A percentile compares a stretch with the other conserved stretches of the same genome.
Conservation (phyloP, 1,140 invertebrate genomes). For the Apolygus lucorum region DNA sequence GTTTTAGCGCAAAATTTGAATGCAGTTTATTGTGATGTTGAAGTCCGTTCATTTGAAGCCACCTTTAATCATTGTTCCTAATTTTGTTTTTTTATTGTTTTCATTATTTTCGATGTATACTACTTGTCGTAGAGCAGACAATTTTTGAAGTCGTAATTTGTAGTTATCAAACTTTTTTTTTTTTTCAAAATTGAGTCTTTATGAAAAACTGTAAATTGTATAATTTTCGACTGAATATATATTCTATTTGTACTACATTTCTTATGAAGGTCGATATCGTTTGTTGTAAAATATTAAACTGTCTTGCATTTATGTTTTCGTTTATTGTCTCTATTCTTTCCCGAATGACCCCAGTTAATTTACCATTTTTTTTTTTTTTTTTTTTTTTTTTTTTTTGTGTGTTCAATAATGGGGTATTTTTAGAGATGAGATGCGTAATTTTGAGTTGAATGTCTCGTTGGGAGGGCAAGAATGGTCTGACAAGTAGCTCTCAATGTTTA, state of each 20-base stretch:
- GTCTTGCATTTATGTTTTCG: slow-evolving; percentile 14
- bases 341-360: too few relatives aligned
- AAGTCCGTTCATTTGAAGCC: background rate
- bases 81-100: background rate
- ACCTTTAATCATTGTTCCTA: slow-evolving; percentile 2
- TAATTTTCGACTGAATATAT: slow-evolving; percentile 14
- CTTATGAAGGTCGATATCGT: background rate
- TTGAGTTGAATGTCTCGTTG: too few relatives aligned
- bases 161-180: background rate
- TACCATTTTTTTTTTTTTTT: too few relatives aligned
- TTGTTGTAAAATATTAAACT: slow-evolving; percentile 11
- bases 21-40: too few relatives aligned
- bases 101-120: background rate
- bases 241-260: slow-evolving; percentile 10
- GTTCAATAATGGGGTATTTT: too few relatives aligned
- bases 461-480: too few relatives aligned
- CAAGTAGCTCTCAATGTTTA: too few relatives aligned
- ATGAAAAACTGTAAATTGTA: slow-evolving; percentile 5
- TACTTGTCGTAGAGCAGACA: background rate
- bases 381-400: too few relatives aligned
- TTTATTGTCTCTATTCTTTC: too few relatives aligned
- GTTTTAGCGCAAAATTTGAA: too few relatives aligned
- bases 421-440: too few relatives aligned
- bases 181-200: background rate
- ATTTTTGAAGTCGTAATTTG: background rate